Conservation (phyloP, 2,113 vertebrate genomes). For the Chamaetylas fuelleborni region DNA sequence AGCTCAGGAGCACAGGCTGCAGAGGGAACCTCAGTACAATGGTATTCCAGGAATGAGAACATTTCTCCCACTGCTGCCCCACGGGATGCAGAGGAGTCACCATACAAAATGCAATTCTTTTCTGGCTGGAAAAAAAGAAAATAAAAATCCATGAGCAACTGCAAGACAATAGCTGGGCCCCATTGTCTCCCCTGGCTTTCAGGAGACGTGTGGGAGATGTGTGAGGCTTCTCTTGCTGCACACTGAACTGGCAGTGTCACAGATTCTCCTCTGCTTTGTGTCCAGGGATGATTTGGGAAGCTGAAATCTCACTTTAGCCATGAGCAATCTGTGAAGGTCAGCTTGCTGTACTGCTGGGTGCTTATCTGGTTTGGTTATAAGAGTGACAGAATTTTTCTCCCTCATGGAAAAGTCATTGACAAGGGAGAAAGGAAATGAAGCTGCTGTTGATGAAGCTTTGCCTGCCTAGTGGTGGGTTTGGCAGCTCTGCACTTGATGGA, state of each 20-base stretch:
- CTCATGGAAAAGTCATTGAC: slow-evolving; percentile 49
- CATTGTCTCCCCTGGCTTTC: background rate
- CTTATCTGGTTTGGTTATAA: slow-evolving; percentile 47
- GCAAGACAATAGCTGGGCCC: slow-evolving; percentile 34
- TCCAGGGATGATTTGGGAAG: background rate
- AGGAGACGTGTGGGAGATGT: slow-evolving; percentile 10
- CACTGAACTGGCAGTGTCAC: background rate
- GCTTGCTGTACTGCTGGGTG: background rate
- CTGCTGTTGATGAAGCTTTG: slow-evolving; percentile 22
- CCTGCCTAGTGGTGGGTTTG: background rate
- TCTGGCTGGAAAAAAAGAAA: background rate
- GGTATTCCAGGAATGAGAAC: slow-evolving; percentile 44
- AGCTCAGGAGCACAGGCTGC: background rate
- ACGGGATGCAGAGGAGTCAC: slow-evolving; percentile 28
- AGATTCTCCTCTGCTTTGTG: background rate
- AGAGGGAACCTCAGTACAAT: slow-evolving; percentile 23
- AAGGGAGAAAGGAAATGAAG: slow-evolving; percentile 43
- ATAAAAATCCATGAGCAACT: background rate
- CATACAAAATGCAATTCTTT: slow-evolving; percentile 14
- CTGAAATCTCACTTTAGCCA: background rate
- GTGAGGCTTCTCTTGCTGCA: background rate
- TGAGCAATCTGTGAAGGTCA: background rate
- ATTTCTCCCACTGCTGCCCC: slow-evolving; percentile 56
- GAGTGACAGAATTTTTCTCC: slow-evolving; percentile 2
- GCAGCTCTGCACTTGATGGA: background rate